Evolutionary conservation across 2,113 vertebrate species (phyloP).

Genomic region (Urocitellus parryii): DNA sequence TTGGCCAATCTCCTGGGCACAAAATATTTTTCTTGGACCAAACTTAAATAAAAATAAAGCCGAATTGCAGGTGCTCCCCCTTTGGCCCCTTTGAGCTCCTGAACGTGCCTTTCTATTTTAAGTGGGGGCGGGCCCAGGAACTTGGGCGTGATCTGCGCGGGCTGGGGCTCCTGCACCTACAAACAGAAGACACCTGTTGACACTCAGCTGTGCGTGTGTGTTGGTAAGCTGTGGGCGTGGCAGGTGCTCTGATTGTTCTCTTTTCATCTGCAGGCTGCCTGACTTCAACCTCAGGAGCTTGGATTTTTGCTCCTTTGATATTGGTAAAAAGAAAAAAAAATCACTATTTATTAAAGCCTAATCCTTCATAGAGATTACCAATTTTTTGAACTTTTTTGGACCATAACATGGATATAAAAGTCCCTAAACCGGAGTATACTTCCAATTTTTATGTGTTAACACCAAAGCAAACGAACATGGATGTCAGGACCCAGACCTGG

Average conservation of each 20-base stretch:
- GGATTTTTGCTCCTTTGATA: background rate
- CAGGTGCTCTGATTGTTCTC: background rate
- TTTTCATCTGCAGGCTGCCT: background rate
- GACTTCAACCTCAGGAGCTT: background rate
- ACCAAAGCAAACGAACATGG: accelerated
- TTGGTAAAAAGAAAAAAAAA: background rate
- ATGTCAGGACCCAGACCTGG: accelerated
- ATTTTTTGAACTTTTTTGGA: background rate
- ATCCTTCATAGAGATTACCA: background rate
- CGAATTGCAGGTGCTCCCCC: background rate
- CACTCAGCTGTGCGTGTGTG: no score
- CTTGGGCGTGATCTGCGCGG: background rate
- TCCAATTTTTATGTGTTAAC: background rate
- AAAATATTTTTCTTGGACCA: slow-evolving; percentile 47
- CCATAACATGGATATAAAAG: background rate
- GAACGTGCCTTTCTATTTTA: background rate
- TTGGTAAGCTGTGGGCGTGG: background rate
- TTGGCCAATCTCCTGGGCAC: background rate
- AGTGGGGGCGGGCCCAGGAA: background rate
- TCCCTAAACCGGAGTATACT: background rate
- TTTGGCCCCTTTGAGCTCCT: background rate
- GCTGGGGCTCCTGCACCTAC: no score
- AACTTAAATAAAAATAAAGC: slow-evolving; percentile 47
- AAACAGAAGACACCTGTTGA: background rate
- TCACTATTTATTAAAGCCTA: background rate